Evolutionary conservation across 2,113 vertebrate species (phyloP).

Genomic region (Catharus bicknelli): DNA sequence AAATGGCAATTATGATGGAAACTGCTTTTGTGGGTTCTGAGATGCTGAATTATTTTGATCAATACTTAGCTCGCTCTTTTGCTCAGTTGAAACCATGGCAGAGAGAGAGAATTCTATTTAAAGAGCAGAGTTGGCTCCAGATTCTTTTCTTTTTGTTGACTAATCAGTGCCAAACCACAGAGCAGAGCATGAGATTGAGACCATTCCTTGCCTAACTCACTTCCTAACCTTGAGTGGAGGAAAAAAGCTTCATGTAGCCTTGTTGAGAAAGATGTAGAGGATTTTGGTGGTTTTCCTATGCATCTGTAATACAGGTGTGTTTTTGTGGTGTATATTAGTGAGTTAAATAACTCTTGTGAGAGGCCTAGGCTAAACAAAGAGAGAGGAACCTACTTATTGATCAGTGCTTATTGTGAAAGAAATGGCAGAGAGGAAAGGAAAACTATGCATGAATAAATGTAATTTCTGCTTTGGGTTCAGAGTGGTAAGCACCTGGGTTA

Average conservation of each 20-base stretch:
- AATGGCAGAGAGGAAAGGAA: background rate
- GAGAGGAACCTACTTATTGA: background rate
- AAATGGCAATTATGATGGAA: background rate
- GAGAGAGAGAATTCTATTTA: background rate
- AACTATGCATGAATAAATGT: background rate
- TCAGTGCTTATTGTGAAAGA: background rate
- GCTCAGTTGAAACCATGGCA: background rate
- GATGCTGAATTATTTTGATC: background rate
- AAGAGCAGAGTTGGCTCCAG: background rate
- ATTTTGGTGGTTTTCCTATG: background rate
- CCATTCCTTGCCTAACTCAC: background rate
- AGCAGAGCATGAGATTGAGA: background rate
- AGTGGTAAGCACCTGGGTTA: background rate
- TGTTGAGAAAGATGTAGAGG: background rate
- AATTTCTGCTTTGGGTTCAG: background rate
- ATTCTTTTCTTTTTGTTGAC: background rate
- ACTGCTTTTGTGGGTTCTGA: background rate
- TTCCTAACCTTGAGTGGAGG: background rate
- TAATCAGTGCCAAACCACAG: background rate
- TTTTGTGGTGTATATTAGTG: background rate
- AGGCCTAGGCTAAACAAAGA: background rate
- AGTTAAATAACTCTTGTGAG: background rate
- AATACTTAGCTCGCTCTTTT: background rate
- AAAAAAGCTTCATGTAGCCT: background rate
- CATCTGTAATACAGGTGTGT: background rate